Percentiles rank a stretch among this genome's conserved stretches.
Conservation (phyloP, 2,113 vertebrate species). For the Pollimyrus isidori region DNA sequence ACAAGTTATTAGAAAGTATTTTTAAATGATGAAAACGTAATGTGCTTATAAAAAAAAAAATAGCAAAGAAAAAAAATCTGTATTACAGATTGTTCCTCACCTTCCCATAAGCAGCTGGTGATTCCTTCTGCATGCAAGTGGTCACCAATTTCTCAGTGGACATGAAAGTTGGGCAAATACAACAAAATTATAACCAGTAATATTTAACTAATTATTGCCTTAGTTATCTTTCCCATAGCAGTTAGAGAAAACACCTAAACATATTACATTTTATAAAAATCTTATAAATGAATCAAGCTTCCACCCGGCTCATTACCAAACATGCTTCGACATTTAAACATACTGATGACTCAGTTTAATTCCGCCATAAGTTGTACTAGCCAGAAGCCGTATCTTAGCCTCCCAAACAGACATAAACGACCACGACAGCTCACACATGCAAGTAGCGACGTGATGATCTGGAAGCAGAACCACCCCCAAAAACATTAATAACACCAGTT, state of each 20-base stretch:
- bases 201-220: not conserved
- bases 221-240: not conserved
- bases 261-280: not conserved
- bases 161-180: not conserved
- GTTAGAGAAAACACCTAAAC: not conserved
- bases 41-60: not conserved
- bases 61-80: not conserved
- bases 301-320: not conserved
- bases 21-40: not conserved
- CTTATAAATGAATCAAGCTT: not conserved
- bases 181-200: not conserved
- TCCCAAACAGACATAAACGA: not conserved
- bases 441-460: not conserved
- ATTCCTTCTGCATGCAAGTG: not conserved
- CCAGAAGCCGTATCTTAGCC: not conserved
- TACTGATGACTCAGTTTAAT: not conserved
- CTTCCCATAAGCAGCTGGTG: not conserved
- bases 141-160: not conserved
- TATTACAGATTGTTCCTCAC: not conserved
- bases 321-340: not conserved
- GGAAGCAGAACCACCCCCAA: not conserved
- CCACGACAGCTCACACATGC: not conserved
- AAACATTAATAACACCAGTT: not conserved
- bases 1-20: not conserved
- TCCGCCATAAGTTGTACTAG: not conserved